A percentile compares a stretch with the other conserved stretches of the same genome.
Conservation (phyloP, 2,888 invertebrate genomes). For the Folsomia candida region DNA sequence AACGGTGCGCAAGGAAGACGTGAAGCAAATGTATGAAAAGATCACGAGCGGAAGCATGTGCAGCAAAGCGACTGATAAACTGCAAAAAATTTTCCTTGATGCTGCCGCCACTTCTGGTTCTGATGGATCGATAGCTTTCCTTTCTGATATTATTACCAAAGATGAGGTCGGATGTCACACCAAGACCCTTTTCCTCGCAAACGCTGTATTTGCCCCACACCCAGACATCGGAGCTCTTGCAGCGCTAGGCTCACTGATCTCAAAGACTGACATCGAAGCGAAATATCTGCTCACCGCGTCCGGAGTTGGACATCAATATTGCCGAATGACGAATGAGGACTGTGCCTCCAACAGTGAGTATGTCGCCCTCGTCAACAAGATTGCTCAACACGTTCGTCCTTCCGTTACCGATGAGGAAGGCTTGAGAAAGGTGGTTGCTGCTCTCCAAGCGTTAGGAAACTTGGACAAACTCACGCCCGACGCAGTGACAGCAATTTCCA, state of each 20-base stretch:
- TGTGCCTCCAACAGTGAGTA: conserved; percentile 52
- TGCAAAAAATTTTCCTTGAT: conserved; percentile 71
- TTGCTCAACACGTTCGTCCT: conserved; percentile 30
- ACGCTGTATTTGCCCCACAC: conserved; percentile 37
- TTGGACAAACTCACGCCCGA: conserved; percentile 65
- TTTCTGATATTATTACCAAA: conserved; percentile 64
- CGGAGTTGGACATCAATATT: conserved; percentile 55
- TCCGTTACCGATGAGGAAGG: conserved; percentile 45
- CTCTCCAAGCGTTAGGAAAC: conserved; percentile 79
- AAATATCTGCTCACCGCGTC: conserved; percentile 54
- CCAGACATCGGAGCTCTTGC: conserved; percentile 38
- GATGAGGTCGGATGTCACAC: conserved; percentile 36
- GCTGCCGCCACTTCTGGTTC: conserved; percentile 77
- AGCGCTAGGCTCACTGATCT: conserved; percentile 35
- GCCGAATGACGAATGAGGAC: conserved; percentile 51
- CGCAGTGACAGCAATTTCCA: conserved; percentile 57
- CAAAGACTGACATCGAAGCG: conserved; percentile 41
- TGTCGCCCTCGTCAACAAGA: conserved; percentile 31
- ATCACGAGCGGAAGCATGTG: conserved; percentile 61
- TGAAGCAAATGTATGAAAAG: conserved; percentile 67
- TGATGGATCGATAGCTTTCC: conserved; percentile 71
- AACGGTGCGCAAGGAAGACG: conserved; percentile 66
- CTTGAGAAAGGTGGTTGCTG: conserved; percentile 60
- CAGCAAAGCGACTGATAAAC: conserved; percentile 52
- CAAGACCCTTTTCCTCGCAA: conserved; percentile 33